phyloP scores from a whole-genome alignment of 1,140 invertebrate genomes.

The Leptinotarsa texana region DNA sequence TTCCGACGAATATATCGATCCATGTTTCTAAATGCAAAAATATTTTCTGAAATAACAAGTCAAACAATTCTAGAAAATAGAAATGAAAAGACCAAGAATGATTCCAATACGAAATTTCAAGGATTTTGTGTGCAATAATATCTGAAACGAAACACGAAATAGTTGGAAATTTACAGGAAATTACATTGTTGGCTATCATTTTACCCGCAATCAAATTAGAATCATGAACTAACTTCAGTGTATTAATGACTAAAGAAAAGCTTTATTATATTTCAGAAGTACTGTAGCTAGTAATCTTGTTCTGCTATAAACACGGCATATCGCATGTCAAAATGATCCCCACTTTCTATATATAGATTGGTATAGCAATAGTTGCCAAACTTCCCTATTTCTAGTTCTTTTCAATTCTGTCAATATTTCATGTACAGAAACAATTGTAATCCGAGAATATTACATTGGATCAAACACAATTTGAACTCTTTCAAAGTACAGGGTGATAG shows the following conservation, averaged over 20 bases:
- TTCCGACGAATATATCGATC: too few species aligned
- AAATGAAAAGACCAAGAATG: too few species aligned
- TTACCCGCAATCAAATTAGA: constrained; percentile 23
- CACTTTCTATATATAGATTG: constrained; percentile 17
- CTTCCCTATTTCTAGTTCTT: neutral
- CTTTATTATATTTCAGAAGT: constrained; percentile 24
- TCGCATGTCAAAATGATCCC: constrained; percentile 18
- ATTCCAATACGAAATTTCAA: neutral
- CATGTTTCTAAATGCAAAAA: too few species aligned
- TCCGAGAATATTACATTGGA: neutral
- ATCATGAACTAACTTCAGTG: constrained; percentile 19
- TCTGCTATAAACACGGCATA: constrained; percentile 21
- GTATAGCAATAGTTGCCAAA: neutral
- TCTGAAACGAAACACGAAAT: neutral
- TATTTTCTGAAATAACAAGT: too few species aligned
- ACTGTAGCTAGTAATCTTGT: constrained; percentile 20
- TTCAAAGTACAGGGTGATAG: neutral
- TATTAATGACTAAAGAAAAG: constrained; percentile 22
- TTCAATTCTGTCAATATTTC: neutral
- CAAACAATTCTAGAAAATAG: too few species aligned
- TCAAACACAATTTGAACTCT: neutral
- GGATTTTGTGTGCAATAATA: neutral
- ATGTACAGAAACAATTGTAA: constrained; percentile 3
- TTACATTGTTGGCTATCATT: constrained; percentile 9
- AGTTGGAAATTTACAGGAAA: neutral